Evolutionary conservation across 2,113 vertebrate genomes (phyloP), one percentile per base, ranked within the genome.

Genomic region (Pandion haliaetus): DNA sequence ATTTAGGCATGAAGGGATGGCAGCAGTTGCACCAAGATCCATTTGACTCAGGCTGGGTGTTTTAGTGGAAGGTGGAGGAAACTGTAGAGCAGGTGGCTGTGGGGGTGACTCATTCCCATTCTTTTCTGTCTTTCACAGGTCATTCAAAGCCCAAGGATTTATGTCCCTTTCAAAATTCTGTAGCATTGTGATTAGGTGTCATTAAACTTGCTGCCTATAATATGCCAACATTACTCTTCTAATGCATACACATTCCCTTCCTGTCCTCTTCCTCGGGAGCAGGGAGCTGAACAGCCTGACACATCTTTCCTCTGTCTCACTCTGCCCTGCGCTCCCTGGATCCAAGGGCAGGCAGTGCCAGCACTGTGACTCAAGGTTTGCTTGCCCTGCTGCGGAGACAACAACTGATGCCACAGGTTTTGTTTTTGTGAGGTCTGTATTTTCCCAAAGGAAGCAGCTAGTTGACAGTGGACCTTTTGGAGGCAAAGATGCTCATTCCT

Each of bases 121-220:
- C 69, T 86, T 84, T 52, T 79, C 38, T 96, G 72, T 65, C 73
- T 91, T 93, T 94, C 47, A 93, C 87, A 94, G 69, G 84, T 95
- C 65, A 72, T 50, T 91, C 1, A 2, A 94, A 87, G 40, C 57
- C 73, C 62, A 84, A 67, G 83, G 81, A 72, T 76, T 55, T 92
- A 54, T 25, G 69, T 93, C 57, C 58, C 42, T 91, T 84, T 47
- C 61, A 69, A 95, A 96, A 85, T 82, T 83, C 83, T 79, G 26
- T 76, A 84, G 47, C 32, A 2, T 91, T 91, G 89, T 67, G 55
- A 91, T 91, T 42, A 91, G 44, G 10, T 80, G 69, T 77, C 40
- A 23, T 91, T 78, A 78, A 92, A 74, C 47, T 86, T 47, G 45
- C 86, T 95, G 72, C 23, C n/a, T 74, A 0, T 55, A 42, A 45